Percentiles rank a stretch among this genome's conserved stretches.
Evolutionary conservation across 2,113 vertebrate species (phyloP).

Genomic region (Vanacampus margaritifer): DNA sequence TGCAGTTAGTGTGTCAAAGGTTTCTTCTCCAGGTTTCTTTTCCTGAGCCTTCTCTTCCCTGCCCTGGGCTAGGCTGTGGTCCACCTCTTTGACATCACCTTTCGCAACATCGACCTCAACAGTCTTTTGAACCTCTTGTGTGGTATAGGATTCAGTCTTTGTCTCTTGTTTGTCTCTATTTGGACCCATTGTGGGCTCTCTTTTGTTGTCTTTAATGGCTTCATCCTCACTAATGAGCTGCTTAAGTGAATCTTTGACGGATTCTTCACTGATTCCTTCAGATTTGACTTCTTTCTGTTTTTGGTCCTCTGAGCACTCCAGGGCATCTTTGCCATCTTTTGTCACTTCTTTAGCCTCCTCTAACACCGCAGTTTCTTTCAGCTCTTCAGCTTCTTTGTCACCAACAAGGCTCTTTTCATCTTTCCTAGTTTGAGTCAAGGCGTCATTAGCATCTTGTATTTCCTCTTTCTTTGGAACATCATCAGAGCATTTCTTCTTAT

Average conservation of each 20-base stretch:
- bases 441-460: constrained; percentile 19
- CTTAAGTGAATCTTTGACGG: constrained; percentile 12
- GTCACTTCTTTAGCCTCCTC: constrained; percentile 23
- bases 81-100: constrained; percentile 25
- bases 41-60: constrained; percentile 19
- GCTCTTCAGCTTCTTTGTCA: constrained; percentile 18
- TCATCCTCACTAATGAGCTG: background rate
- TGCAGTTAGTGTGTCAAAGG: constrained; percentile 13
- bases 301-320: background rate
- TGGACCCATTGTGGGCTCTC: background rate
- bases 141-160: constrained; percentile 3
- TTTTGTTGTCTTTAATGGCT: constrained; percentile 10
- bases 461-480: constrained; percentile 13
- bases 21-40: constrained; percentile 16
- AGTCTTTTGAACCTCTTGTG: constrained; percentile 16
- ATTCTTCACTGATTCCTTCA: constrained; percentile 18
- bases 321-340: background rate
- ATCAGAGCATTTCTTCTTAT: constrained; percentile 16
- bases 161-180: constrained; percentile 14
- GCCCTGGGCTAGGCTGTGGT: background rate
- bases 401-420: constrained; percentile 23
- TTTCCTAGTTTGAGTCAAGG: constrained; percentile 8
- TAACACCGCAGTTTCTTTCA: background rate
- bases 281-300: constrained; percentile 18
- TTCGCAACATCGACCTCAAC: constrained; percentile 20